Conservation (phyloP, 2,113 vertebrate species). For the Guaruba guarouba region DNA sequence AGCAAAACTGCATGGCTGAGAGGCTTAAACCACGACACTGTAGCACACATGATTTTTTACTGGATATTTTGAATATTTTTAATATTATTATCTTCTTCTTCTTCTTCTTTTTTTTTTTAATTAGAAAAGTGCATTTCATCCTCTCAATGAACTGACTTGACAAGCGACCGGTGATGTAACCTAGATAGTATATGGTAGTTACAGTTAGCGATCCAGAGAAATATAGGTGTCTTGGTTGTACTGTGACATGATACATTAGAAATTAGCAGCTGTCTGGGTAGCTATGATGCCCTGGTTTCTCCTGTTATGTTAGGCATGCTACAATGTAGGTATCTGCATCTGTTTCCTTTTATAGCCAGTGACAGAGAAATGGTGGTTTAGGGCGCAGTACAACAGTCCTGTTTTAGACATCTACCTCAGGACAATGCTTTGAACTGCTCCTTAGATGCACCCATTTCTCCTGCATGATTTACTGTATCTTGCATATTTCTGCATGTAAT, state of each 20-base stretch:
- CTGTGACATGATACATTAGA: neutral
- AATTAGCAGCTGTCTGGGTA: neutral
- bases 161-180: neutral
- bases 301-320: neutral
- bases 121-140: neutral
- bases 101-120: neutral
- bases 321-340: neutral
- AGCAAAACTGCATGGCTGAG: too few relatives aligned
- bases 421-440: neutral
- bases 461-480: neutral
- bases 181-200: neutral
- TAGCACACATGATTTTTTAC: neutral
- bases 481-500: neutral
- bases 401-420: neutral
- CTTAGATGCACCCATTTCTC: neutral
- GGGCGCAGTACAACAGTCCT: neutral
- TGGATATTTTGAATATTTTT: neutral
- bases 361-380: neutral
- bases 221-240: neutral
- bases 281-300: neutral
- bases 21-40: neutral
- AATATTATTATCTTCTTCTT: neutral
- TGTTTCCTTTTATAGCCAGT: neutral
- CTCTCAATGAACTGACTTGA: neutral
- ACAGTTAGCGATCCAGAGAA: neutral